phyloP scores from a whole-genome alignment of 2,113 vertebrate species.

The Pseudorectes ferrugineus region DNA sequence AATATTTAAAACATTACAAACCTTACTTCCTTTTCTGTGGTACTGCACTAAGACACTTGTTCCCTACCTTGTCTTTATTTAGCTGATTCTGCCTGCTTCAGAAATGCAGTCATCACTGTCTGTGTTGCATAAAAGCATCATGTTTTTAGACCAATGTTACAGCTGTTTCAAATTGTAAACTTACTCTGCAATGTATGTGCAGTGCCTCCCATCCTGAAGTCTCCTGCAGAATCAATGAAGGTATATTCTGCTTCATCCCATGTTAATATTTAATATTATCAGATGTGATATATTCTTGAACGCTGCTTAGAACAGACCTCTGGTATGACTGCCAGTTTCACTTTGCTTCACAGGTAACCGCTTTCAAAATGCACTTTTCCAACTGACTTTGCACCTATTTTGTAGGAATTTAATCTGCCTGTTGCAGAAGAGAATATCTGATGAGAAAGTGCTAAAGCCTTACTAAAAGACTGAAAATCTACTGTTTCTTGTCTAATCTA shows the following conservation, averaged over 20 bases:
- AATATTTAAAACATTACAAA: not conserved
- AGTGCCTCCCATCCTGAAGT: not conserved
- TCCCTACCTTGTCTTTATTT: not conserved
- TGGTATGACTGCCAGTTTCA: not conserved
- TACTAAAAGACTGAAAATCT: not conserved
- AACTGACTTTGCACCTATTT: not conserved
- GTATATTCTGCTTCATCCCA: not conserved
- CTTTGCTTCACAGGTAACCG: not conserved
- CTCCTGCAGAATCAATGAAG: not conserved
- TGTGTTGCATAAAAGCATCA: not conserved
- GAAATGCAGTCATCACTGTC: not conserved
- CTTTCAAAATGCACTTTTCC: not conserved
- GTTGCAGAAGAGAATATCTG: not conserved
- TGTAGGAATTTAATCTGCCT: not conserved
- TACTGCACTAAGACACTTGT: not conserved
- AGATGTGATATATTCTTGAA: not conserved
- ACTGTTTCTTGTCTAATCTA: not conserved
- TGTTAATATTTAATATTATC: not conserved
- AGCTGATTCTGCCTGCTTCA: not conserved
- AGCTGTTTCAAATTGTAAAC: not conserved
- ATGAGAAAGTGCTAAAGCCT: not conserved
- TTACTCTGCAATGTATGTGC: not conserved
- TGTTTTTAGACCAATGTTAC: not conserved
- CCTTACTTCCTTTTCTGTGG: not conserved
- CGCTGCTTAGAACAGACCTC: fast-evolving